Base-by-base conservation (phyloP, 2,113 vertebrate species). In the Merops nubicus region DNA sequence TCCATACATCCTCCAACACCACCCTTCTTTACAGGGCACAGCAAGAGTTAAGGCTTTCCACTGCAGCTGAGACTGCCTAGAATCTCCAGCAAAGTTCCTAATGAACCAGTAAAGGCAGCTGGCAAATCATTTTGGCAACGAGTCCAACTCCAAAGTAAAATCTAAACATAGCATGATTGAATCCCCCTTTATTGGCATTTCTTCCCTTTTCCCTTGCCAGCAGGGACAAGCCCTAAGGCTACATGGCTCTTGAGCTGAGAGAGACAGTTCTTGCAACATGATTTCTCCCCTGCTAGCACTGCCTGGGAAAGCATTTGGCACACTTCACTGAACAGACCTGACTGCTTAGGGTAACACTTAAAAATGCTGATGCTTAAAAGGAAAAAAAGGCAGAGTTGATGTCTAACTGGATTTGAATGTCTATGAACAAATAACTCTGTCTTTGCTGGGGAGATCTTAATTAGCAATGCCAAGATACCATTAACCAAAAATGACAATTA, bases 191-290 rank as follows among this genome's bases (percentile, higher is more conserved):
- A 60, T 0, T 59, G 48, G 64, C 42, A 69, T 69, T 69, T 80
- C 63, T 85, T 92, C 45, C 48, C 48, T 83, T 57, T 74, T 63
- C 22, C 42, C 34, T 13, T 28, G 59, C 22, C 75, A 92, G 76
- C 84, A 84, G 76, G 48, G 89, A 92, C 36, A 80, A 91, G 54
- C 48, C 57, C 65, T 57, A 54, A 80, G 70, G 84, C 80, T 78
- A 28, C 3, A 1, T 23, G 69, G 29, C 40, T 82, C 93, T 95
- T 54, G 59, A 67, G 47, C 74, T 31, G 70, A 33, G 57, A 78
- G 25, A 86, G 42, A 45, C 31, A 64, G 78, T 15, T 78, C 78
- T 64, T 79, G 53, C 62, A 93, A 65, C 40, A 40, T 20, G 47
- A 18, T 53, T 91, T 67, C 74, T n/a, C 51, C 67, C 47, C 42